Base-by-base conservation (phyloP, 2,797 vertebrate genomes). In the Lepidocolaptes lacrymiger region DNA sequence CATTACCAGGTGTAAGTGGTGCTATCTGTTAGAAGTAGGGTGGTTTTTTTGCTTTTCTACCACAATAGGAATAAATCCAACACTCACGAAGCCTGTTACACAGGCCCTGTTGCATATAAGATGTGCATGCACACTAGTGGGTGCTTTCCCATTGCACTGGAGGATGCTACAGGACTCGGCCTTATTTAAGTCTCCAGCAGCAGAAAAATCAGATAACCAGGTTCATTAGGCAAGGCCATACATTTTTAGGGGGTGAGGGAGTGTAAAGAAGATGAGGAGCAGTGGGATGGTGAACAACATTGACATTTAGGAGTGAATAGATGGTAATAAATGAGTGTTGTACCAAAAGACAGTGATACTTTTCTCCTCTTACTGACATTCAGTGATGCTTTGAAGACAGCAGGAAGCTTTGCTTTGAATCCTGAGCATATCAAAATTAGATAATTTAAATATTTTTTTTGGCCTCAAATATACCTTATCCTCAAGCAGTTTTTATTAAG, bases 401-500 rank as follows among this genome's bases (percentile, higher is more conserved):
- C 67, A 51, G 91, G 89, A 95, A 91, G 67, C 85, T 94, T 92
- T 90, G 73, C 93, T 96, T 96, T 96, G 96, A 95, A 82, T 96
- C 85, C 28, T 0, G 21, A 95, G 61, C 89, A 92, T 96, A 94
- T 76, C 51, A 93, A 91, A 96, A 96, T 95, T 94, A 94, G 89
- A 95, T 96, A 94, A 93, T 80, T 93, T 93, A 55, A 94, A 56
- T 39, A 83, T 73, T 80, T 87, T 93, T 62, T 85, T 88, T 77
- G 43, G 43, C 94, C 92, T 97, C 92, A 86, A 96, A 97, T 97
- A 95, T 93, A 96, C 88, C 79, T 96, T 96, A 83, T 97, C 96
- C 93, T 95, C 26, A n/a, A 97, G 95, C 93, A 72, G 6, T 94
- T 96, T 97, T 97, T 96, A 96, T 96, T 97, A 95, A 85, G 79